phyloP scores from a whole-genome alignment of 1,140 invertebrate genomes.

The Lordiphosa stackelbergi region DNA sequence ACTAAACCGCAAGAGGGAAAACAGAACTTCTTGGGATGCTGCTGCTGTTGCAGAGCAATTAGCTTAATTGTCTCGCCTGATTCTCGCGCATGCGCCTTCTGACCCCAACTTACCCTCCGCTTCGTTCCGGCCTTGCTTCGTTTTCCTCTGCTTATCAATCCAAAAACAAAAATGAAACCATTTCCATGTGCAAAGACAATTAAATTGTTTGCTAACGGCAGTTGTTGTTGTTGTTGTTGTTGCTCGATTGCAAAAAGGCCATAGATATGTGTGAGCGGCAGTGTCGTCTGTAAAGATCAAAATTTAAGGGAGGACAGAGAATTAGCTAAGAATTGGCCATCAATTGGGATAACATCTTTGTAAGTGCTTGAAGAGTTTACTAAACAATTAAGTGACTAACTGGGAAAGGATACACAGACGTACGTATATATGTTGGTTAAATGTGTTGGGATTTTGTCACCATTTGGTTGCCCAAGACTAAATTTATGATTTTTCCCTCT shows the following conservation, averaged over 20 bases:
- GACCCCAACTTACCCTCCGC: conserved; percentile 11
- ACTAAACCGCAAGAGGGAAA: conserved; percentile 24
- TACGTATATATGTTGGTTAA: no score
- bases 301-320: conserved; percentile 4
- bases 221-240: conserved; percentile 10
- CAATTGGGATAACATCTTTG: no score
- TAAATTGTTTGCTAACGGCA: conserved; percentile 38
- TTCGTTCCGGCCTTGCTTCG: conserved; percentile 8
- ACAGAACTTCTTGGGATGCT: conserved; percentile 23
- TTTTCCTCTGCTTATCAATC: conserved; percentile 30
- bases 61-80: conserved; percentile 64
- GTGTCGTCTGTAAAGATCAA: conserved; percentile 25
- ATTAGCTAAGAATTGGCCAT: conserved; percentile 28
- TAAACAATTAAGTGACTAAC: no score
- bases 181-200: conserved; percentile 34
- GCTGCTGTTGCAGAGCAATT: conserved; percentile 45
- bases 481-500: no score
- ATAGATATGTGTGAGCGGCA: conserved; percentile 29
- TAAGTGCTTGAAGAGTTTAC: no score
- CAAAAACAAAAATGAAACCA: conserved; percentile 12
- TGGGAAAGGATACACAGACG: no score
- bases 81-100: conserved; percentile 36
- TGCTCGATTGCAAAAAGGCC: conserved; percentile 29
- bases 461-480: no score
- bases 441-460: no score